phyloP scores from a whole-genome alignment of 2,888 invertebrate genomes.

The Cabera pusaria region DNA sequence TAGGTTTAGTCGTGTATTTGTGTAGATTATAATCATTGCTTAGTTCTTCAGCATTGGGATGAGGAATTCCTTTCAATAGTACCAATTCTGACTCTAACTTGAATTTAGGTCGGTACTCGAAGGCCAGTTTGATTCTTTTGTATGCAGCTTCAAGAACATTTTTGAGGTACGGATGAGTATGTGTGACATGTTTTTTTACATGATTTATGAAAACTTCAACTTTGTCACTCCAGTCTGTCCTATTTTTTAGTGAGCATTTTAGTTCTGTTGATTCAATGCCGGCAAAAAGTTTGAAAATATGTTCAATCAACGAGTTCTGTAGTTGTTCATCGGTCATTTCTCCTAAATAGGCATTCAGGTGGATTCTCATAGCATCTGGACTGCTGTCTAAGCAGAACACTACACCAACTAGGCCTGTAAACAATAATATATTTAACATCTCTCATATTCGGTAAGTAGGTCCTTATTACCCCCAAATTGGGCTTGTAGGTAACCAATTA shows the following conservation, averaged over 20 bases:
- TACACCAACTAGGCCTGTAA: conserved; percentile 41
- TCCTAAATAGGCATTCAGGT: conserved; percentile 40
- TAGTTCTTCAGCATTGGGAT: conserved; percentile 31
- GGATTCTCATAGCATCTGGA: conserved; percentile 41
- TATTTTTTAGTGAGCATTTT: conserved; percentile 21
- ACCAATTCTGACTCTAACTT: conserved; percentile 42
- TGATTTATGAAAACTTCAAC: conserved; percentile 29
- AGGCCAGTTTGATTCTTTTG: conserved; percentile 35
- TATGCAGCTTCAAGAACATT: conserved; percentile 33
- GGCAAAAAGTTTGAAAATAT: conserved; percentile 36
- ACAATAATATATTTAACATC: too few relatives aligned
- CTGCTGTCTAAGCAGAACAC: conserved; percentile 50
- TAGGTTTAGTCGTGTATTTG: conserved; percentile 34
- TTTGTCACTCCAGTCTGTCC: conserved; percentile 35
- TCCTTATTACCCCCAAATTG: too few relatives aligned
- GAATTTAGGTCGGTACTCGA: conserved; percentile 37
- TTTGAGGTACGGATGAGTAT: conserved; percentile 36
- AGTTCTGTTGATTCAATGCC: conserved; percentile 29
- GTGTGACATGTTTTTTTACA: conserved; percentile 22
- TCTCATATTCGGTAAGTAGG: too few relatives aligned
- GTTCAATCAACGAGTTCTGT: conserved; percentile 37
- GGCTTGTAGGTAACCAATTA: too few relatives aligned
- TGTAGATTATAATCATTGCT: conserved; percentile 41
- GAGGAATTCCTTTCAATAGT: conserved; percentile 39
- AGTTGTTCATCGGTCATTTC: conserved; percentile 35